Base-by-base conservation (phyloP, 2,113 vertebrate genomes). In the Saimiri boliviensis region DNA sequence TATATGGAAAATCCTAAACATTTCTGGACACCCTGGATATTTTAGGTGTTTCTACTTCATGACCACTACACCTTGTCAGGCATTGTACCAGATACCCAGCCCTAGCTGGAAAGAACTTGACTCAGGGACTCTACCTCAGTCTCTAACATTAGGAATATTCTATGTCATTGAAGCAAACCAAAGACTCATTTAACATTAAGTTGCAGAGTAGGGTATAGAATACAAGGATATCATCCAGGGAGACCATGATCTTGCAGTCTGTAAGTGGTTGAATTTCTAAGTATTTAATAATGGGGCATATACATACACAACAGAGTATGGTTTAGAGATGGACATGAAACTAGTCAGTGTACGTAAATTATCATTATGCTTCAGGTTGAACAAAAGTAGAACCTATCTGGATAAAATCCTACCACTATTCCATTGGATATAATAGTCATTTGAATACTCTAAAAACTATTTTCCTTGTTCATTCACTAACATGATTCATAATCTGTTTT, bases 311-410 rank as follows among this genome's bases (percentile, higher is more conserved):
- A 91, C 37, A 93, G 35, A 73, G 74, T 86, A 35, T 56, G 30
- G n/a, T 58, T 90, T 96, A 68, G 32, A 97, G 66, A 71, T 68
- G 27, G 8, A 81, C 83, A 83, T 82, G 86, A 84, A 93, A 70
- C 52, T 80, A 90, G 60, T 35, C 25, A 40, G 6, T 49, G 17
- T 86, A 92, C 32, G 14, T 68, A 60, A 17, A 77, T 82, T 89
- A 70, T 85, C 49, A 58, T 85, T 63, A 85, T 91, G 70, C 35
- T 96, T 90, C 9, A 56, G 25, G 21, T 10, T 93, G 63, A 76
- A 93, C 19, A 81, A 96, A 89, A 90, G 54, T 52, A 89, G 71
- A 81, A 96, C 32, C 49, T 86, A 8, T 90, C 79, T 96, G 30
- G 84, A 92, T 77, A 93, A 97, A 94, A 7, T 70, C 23, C 32